Base-by-base conservation (phyloP, 2,797 vertebrate genomes). In the Eremophila alpestris region DNA sequence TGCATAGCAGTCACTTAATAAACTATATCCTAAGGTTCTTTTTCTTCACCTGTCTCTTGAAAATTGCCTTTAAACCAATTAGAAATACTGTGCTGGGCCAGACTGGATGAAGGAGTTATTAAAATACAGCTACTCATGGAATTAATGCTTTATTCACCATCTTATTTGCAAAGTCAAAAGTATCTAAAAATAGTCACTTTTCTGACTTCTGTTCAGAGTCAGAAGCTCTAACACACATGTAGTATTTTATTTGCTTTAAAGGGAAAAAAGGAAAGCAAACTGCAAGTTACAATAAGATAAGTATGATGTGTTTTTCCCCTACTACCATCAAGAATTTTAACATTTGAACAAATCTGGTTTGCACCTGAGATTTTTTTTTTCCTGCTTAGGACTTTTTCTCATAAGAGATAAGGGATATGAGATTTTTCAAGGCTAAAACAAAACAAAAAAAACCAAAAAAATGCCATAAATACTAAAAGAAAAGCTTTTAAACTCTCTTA, bases 361-460 rank as follows among this genome's bases (percentile, higher is more conserved):
- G 14, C 18, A 59, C 11, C 16, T 63, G 7, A 15, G 5, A 23
- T 30, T 12, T 29, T 27, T 55, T 67, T 59, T 73, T 43, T 8
- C 17, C 11, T 29, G 8, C 17, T 54, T 36, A 55, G 10, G 5
- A 64, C 41, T 64, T 52, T 77, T 68, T 77, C 13, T 58, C 12
- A 7, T 20, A 65, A 5, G 14, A 0, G 5, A 9, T 29, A 45
- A 5, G 14, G 0, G 5, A 9, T 29, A 45, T 30, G 6, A 52
- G 8, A 36, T 51, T 49, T 74, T 21, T 58, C 48, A 62, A 68
- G n/a, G 40, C 4, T 32, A 15, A 41, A 60, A 29, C 12, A 26
- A 43, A 79, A 62, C 7, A 34, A 34, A 67, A 75, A 34, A 11
- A 55, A 29, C 32, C 21, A 32, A 10, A 32, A 62, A 63, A 9